These are phyloP conservation scores for Peromyscus maniculatus DNA, from an alignment of 2,113 vertebrate species.

Conservation along the genomic window DNA sequence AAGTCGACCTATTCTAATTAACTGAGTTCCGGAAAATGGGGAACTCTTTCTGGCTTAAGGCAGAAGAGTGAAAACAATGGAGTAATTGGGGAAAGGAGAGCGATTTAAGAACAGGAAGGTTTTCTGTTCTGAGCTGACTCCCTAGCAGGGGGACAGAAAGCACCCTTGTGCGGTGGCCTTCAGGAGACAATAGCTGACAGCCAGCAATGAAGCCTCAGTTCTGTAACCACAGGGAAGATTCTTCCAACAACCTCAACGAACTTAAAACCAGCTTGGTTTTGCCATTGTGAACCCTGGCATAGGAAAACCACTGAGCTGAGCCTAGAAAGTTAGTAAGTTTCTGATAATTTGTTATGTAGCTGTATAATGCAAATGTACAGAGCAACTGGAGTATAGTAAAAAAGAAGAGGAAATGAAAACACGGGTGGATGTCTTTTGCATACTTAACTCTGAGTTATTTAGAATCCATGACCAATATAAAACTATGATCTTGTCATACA, in stretches of 20 bases:
- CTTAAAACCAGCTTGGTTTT: background rate
- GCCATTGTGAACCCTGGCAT: background rate
- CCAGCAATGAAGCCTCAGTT: background rate
- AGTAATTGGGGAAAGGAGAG: background rate
- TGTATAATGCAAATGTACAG: background rate
- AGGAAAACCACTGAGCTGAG: background rate
- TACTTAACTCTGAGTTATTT: background rate
- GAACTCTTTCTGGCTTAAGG: background rate
- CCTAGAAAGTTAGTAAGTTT: background rate
- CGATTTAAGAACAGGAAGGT: background rate
- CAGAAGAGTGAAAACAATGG: background rate
- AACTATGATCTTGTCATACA: background rate
- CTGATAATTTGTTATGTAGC: background rate
- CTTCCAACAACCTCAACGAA: background rate
- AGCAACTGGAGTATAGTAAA: background rate
- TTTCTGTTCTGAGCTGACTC: background rate
- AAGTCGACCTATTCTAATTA: background rate
- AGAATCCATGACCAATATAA: background rate
- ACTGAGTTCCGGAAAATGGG: background rate
- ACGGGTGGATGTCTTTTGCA: background rate
- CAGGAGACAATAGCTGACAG: background rate
- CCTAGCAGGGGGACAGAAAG: background rate
- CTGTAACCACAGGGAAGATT: background rate
- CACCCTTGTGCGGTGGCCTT: background rate
- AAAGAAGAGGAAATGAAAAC: constrained; percentile 26